Conservation (phyloP, 2,113 vertebrate species). For the Bettongia penicillata region DNA sequence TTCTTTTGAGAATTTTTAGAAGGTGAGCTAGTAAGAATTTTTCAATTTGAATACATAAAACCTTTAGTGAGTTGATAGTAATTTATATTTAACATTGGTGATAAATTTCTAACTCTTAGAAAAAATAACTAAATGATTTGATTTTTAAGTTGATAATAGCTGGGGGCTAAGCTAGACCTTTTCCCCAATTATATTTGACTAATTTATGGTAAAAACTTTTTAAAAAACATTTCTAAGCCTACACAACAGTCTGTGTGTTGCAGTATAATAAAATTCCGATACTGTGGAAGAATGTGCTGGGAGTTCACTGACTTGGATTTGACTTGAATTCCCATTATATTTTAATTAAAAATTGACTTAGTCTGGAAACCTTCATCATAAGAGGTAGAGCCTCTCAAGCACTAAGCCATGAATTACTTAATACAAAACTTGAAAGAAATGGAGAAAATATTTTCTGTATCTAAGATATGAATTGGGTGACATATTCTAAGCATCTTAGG, state of each 20-base stretch:
- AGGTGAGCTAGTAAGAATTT: neutral
- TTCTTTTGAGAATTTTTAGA: neutral
- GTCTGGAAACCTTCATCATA: conserved; percentile 3
- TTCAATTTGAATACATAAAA: neutral
- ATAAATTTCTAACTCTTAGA: neutral
- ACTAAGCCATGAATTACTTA: neutral
- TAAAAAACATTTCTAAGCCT: neutral
- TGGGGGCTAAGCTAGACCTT: neutral
- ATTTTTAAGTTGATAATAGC: neutral
- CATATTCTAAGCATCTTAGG: neutral
- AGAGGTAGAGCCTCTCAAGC: conserved; percentile 10
- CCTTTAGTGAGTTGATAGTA: neutral
- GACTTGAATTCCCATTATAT: neutral
- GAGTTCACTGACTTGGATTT: conserved; percentile 1
- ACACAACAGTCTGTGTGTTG: neutral
- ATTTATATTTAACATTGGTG: neutral
- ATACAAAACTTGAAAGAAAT: conserved; percentile 35
- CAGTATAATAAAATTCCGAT: neutral
- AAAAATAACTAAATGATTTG: neutral
- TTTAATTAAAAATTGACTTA: conserved; percentile 34
- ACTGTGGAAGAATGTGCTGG: neutral
- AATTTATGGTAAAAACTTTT: neutral
- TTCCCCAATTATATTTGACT: neutral
- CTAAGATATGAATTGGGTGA: neutral
- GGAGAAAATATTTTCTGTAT: neutral